Evolutionary conservation across 2,888 invertebrate genomes (phyloP), one percentile per base, ranked within the genome.

Genomic region (Lydus trimaculatus): DNA sequence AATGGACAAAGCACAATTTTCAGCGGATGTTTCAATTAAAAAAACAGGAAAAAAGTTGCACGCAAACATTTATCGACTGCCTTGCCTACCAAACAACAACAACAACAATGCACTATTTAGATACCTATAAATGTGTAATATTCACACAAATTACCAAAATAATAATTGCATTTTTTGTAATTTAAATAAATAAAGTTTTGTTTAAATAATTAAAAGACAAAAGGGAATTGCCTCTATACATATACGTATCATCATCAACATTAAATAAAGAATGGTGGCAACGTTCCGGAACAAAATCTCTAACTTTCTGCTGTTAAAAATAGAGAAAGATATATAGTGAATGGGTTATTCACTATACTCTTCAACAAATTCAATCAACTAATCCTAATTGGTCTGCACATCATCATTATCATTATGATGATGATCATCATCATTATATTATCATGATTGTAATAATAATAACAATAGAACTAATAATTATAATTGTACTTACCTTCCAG

Each of bases 401-500:
- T 48, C 48, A 48, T 48, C 48, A 48, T 48, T 20, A 48, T 48
- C 8, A 48, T 48, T 4, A 48, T 48, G 0, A 43, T 43, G 17
- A 43, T 43, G 5, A 43, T 43, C 17, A 17, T 43, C 0, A 17
- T 17, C 1, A 48, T 20, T 2, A 20, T 48, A 48, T 15, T n/a
- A 48, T 20, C 5, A 20, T 48, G 6, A 48, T 20, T 2, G 17
- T 43, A 17, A 43, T 48, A n/a, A 48, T 48, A 8, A 48, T 48
- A 20, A 48, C n/a, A 11, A 20, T 20, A 48, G 11, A 17, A 11
- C 20, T 23, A 20, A 11, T 48, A 48, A 20, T 20, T 9, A 20
- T 20, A 48, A 48, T 20, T 2, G 20, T 48, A 20, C 89, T 88
- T 86, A 97, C 97, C 97, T 93, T 85, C 98, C 98, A 81, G 96